Evolutionary conservation across 2,888 invertebrate species (phyloP).

Genomic region (Sclerodermus sp.): DNA sequence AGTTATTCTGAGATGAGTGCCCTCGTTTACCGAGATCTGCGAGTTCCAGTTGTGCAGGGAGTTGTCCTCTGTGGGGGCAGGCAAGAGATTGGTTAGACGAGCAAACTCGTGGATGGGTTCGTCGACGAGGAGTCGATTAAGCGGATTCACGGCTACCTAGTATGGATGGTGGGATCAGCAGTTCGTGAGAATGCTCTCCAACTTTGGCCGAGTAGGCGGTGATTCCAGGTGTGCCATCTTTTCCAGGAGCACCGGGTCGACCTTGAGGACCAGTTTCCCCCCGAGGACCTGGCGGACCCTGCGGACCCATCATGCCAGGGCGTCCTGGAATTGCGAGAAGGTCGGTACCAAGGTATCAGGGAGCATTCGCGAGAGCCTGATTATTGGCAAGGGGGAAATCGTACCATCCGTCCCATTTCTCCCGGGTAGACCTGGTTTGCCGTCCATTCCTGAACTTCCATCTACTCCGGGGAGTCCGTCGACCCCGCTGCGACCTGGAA

Average conservation of each 20-base stretch:
- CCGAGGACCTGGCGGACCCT: conserved; percentile 72
- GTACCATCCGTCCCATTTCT: conserved; percentile 72
- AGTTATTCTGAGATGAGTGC: conserved; percentile 77
- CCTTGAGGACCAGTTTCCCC: conserved; percentile 72
- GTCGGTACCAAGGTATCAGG: no score
- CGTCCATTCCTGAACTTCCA: conserved; percentile 75
- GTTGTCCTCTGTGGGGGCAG: no score
- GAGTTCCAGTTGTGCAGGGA: conserved; percentile 19
- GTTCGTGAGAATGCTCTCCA: conserved; percentile 65
- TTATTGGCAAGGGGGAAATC: no score
- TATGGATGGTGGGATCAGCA: conserved; percentile 85
- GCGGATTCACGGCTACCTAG: no score
- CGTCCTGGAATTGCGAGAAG: conserved; percentile 61
- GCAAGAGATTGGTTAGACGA: background rate
- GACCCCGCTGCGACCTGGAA: conserved; percentile 82
- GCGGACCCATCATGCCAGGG: conserved; percentile 69
- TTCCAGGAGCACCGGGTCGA: conserved; percentile 61
- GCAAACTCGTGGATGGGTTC: background rate
- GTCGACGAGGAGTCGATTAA: no score
- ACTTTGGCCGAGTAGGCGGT: conserved; percentile 71
- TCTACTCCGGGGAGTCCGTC: conserved; percentile 73
- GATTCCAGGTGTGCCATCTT: conserved; percentile 74
- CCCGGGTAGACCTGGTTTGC: conserved; percentile 69
- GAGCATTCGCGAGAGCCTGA: no score
- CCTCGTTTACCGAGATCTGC: conserved; percentile 76